These are phyloP conservation scores for Coregonus clupeaformis DNA, from an alignment of 2,113 vertebrate genomes.

Conservation along the genomic window DNA sequence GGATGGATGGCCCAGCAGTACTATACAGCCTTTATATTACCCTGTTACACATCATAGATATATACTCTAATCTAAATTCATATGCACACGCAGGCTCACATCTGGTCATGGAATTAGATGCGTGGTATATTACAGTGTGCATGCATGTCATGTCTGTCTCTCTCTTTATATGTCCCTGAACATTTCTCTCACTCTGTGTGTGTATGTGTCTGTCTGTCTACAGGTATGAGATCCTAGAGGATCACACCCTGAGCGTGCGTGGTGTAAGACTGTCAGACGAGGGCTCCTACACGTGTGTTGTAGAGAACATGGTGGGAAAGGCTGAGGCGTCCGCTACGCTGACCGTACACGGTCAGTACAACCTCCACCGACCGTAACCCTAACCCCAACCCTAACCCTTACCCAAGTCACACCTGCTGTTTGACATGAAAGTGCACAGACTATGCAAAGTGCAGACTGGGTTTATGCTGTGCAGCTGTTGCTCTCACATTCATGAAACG, in stretches of 20 bases:
- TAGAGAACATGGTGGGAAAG: constrained; percentile 96
- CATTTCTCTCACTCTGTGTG: not conserved
- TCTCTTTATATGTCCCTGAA: not conserved
- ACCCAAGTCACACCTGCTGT: not conserved
- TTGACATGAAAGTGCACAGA: not conserved
- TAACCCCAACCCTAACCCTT: not conserved
- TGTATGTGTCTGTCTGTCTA: not conserved
- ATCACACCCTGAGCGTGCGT: constrained; percentile 89
- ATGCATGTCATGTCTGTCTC: too few relatives aligned
- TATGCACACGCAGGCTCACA: not conserved
- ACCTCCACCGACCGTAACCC: not conserved
- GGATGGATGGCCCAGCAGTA: not conserved
- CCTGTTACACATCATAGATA: not conserved
- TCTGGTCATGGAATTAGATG: not conserved
- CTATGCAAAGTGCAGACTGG: not conserved
- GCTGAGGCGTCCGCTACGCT: constrained; percentile 88
- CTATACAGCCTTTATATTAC: too few relatives aligned
- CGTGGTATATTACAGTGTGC: too few relatives aligned
- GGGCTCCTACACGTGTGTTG: constrained; percentile 91
- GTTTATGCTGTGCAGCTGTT: not conserved
- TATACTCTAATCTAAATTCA: not conserved
- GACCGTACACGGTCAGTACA: constrained; percentile 86
- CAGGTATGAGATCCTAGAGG: constrained; percentile 91
- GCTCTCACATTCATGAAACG: not conserved
- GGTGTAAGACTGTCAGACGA: constrained; percentile 85